Conservation (phyloP, 2,888 invertebrate species). For the Hybos culiciformis region DNA sequence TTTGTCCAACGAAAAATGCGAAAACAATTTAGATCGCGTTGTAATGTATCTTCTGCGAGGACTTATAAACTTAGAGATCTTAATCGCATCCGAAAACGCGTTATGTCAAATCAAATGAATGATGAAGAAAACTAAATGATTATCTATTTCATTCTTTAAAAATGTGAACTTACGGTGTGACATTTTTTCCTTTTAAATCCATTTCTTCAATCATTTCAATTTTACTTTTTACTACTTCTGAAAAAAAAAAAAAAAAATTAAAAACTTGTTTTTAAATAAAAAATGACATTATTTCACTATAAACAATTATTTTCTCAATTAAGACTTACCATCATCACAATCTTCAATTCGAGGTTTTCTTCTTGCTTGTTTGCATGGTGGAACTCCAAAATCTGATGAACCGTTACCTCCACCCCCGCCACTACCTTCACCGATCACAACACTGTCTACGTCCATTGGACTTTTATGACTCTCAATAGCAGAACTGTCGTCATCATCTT, state of each 20-base stretch:
- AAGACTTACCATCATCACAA: slow-evolving; percentile 28
- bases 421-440: slow-evolving; percentile 36
- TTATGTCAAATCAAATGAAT: too few relatives aligned
- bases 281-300: background rate
- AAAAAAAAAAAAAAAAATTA: slow-evolving; percentile 4
- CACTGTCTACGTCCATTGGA: slow-evolving; percentile 35
- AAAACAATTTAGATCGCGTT: too few relatives aligned
- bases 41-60: too few relatives aligned
- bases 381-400: slow-evolving; percentile 37
- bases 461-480: slow-evolving; percentile 37
- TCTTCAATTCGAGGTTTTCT: slow-evolving; percentile 27
- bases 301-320: background rate
- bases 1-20: too few relatives aligned
- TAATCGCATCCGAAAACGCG: too few relatives aligned
- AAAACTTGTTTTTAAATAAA: background rate
- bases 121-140: background rate
- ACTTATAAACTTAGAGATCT: too few relatives aligned
- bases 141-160: background rate
- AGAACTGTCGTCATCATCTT: slow-evolving; percentile 41
- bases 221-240: slow-evolving; percentile 20
- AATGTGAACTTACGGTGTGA: slow-evolving; percentile 13
- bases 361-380: slow-evolving; percentile 39
- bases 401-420: slow-evolving; percentile 18
- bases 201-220: slow-evolving; percentile 12
- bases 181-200: slow-evolving; percentile 13